Evolutionary conservation across 2,113 vertebrate species (phyloP).

Genomic region (Phyllopteryx taeniolatus): DNA sequence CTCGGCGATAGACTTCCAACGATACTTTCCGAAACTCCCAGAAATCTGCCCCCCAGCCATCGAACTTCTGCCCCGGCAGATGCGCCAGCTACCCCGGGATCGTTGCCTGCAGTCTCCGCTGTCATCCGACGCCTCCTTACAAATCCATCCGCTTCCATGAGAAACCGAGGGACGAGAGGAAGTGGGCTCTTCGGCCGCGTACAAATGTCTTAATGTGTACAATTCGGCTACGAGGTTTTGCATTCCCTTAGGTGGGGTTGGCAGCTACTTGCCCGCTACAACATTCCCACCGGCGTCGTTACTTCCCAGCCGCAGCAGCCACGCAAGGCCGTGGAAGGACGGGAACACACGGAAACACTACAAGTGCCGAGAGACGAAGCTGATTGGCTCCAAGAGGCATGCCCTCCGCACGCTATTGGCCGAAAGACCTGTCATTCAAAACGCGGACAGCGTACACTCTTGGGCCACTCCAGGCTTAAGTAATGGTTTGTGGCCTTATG

Average conservation of each 20-base stretch:
- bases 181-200: conserved; percentile 2
- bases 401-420: conserved; percentile 33
- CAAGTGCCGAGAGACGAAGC: conserved; percentile 12
- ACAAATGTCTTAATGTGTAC: conserved; percentile 3
- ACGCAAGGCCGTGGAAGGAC: conserved; percentile 37
- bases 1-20: conserved; percentile 67
- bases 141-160: conserved; percentile 78
- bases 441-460: background rate
- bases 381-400: conserved; percentile 44
- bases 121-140: conserved; percentile 72
- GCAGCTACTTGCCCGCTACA: conserved; percentile 1
- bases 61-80: conserved; percentile 77
- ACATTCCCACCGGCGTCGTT: conserved; percentile 19
- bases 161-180: conserved; percentile 27
- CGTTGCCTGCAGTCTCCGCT: conserved; percentile 72
- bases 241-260: conserved; percentile 47
- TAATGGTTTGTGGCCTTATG: background rate
- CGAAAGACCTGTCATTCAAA: conserved; percentile 21
- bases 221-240: conserved; percentile 26
- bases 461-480: background rate
- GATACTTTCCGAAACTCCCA: conserved; percentile 76
- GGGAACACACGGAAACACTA: conserved; percentile 6
- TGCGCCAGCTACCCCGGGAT: conserved; percentile 76
- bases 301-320: conserved; percentile 14
- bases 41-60: conserved; percentile 72